These are phyloP conservation scores for Leptodactylus fallax DNA, from an alignment of 2,797 vertebrate species.

Conservation along the genomic window DNA sequence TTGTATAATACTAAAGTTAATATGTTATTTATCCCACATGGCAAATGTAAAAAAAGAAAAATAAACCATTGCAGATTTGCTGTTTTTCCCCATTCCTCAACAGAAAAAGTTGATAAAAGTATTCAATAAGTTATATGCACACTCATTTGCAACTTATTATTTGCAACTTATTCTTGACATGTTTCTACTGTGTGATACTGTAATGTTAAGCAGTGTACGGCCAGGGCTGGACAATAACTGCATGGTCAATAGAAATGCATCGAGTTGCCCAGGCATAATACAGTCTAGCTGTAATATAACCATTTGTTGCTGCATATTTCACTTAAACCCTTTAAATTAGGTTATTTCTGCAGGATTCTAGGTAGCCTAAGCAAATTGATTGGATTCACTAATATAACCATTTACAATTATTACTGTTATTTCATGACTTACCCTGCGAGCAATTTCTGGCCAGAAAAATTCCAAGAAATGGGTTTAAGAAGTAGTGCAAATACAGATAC, in stretches of 20 bases:
- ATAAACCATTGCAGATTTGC: too few species aligned
- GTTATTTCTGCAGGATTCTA: not conserved
- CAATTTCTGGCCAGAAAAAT: not conserved
- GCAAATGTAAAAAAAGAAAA: too few species aligned
- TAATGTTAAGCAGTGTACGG: not conserved
- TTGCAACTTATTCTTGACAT: not conserved
- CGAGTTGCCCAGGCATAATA: too few species aligned
- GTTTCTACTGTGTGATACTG: not conserved
- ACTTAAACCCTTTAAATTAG: not conserved
- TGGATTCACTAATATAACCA: not conserved
- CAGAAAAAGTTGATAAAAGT: too few species aligned
- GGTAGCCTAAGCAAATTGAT: not conserved
- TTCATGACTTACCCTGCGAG: too few species aligned
- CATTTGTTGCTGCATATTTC: not conserved
- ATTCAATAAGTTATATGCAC: not conserved
- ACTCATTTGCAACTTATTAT: not conserved
- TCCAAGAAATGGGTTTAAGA: not conserved
- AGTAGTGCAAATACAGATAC: not conserved
- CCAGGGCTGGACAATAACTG: not conserved
- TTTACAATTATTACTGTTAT: not conserved
- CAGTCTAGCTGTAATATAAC: not conserved
- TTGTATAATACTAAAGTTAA: too few species aligned
- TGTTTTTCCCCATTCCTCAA: too few species aligned
- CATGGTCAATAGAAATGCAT: too few species aligned
- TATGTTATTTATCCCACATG: too few species aligned